These are phyloP conservation scores for Picus viridis DNA, from an alignment of 2,797 vertebrate species.

Conservation along the genomic window DNA sequence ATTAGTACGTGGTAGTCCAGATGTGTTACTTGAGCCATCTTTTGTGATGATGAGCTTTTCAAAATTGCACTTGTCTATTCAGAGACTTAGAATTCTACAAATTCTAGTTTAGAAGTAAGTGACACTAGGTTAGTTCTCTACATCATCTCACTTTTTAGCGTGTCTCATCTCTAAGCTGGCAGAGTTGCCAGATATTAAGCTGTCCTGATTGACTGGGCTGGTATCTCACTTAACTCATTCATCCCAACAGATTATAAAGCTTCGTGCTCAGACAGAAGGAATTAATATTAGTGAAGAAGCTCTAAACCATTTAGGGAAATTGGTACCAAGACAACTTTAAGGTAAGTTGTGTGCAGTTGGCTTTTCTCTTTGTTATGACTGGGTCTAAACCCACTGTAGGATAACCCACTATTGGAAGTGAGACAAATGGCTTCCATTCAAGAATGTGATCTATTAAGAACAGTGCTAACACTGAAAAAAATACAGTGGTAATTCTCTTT, in stretches of 20 bases:
- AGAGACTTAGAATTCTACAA: not conserved
- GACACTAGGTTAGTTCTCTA: not conserved
- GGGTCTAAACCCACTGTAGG: not conserved
- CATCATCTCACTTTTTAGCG: not conserved
- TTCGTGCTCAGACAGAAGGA: constrained; percentile 95
- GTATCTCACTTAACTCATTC: not conserved
- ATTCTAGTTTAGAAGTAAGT: not conserved
- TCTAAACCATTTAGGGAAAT: constrained; percentile 93
- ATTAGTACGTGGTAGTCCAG: not conserved
- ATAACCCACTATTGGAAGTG: not conserved
- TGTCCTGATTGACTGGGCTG: not conserved
- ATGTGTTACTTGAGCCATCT: not conserved
- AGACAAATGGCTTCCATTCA: not conserved
- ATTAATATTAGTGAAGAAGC: constrained; percentile 95
- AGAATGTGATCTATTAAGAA: not conserved
- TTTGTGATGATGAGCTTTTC: not conserved
- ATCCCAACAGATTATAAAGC: constrained; percentile 92
- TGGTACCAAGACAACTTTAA: constrained; percentile 95
- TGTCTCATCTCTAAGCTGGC: not conserved
- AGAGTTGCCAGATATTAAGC: not conserved
- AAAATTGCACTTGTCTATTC: not conserved
- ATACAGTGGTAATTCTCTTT: not conserved
- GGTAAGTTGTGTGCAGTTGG: constrained; percentile 77
- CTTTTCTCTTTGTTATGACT: not conserved
- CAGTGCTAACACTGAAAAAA: not conserved